Evolutionary conservation across 2,888 invertebrate genomes (phyloP).

Genomic region (Tetrapedia diversipes): DNA sequence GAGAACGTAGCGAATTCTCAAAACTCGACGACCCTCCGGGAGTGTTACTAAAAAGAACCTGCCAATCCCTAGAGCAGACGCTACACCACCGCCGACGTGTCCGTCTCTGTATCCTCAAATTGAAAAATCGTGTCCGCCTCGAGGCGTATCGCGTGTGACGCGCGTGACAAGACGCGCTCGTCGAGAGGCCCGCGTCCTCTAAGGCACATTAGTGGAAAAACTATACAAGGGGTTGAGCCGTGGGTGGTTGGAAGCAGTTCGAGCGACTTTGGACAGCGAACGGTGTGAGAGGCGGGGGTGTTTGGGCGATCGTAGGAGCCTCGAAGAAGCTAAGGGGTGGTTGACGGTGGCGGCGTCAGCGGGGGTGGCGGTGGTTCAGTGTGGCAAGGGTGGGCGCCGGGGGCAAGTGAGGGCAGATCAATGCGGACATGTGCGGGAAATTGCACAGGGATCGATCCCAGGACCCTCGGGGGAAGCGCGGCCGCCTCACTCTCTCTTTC

Average conservation of each 20-base stretch:
- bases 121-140: constrained; percentile 71
- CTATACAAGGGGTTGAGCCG: constrained; percentile 64
- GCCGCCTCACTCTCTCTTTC: constrained; percentile 65
- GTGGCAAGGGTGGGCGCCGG: constrained; percentile 72
- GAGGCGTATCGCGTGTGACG: constrained; percentile 36
- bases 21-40: not conserved
- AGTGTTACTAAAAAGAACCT: constrained; percentile 11
- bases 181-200: constrained; percentile 21
- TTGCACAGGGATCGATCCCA: constrained; percentile 82
- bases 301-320: constrained; percentile 65
- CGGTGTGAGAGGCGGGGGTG: constrained; percentile 53
- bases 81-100: too few species aligned
- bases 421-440: constrained; percentile 83
- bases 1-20: not conserved
- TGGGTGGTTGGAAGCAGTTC: constrained; percentile 72
- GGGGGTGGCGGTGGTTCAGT: constrained; percentile 69
- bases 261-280: constrained; percentile 68
- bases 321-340: constrained; percentile 65
- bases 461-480: constrained; percentile 76
- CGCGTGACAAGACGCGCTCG: constrained; percentile 45
- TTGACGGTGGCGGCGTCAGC: constrained; percentile 60
- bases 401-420: constrained; percentile 81
- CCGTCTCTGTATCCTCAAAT: too few species aligned
- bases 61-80: constrained; percentile 7
- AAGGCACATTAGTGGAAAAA: constrained; percentile 64